Evolutionary conservation across 1,140 invertebrate species (phyloP), one percentile per base, ranked within the genome.

Genomic region (Limonius californicus): DNA sequence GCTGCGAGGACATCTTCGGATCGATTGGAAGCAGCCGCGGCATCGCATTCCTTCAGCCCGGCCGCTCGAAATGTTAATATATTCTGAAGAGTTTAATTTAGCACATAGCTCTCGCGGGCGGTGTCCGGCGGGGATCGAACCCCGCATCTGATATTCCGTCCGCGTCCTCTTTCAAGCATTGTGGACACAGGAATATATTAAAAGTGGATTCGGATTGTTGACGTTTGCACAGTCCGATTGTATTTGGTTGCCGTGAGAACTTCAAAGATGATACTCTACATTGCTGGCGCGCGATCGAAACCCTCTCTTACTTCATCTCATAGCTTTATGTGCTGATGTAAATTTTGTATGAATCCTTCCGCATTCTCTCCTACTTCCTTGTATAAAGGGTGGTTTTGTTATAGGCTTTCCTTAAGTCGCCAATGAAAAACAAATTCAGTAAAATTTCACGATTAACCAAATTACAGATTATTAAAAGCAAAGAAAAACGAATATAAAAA

Each of bases 61-160:
- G 59, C 62, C 66, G 65, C 67, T 74, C 67, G 65, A 68, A 72
- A 74, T 74, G 72, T 74, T 74, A 74, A 74, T 74, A 74, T 74
- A 74, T 74, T 74, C 72, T 69, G 70, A 72, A 72, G 72, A 74
- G 72, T 74, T 74, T 74, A 74, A 74, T 74, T 74, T 74, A 74
- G 72, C 72, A 74, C 72, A 74, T 74, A 74, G 71, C 72, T 69
- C 45, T 60, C 63, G 64, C 69, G 68, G 68, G 68, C 66, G 68
- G 61, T 50, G 57, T 35, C 53, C 14, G 50, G 63, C 59, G 60
- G 60, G 65, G 54, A 59, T 50, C 42, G 39, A 45, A 61, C 54
- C 63, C 66, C 59, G 69, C 67, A 69, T 71, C 68, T 68, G 72
- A 72, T 74, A 74, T 74, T 74, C 72, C 64, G 71, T 72, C 72